These are phyloP conservation scores for Callochromis pleurospilus DNA, from an alignment of 2,113 vertebrate genomes.

Conservation along the genomic window DNA sequence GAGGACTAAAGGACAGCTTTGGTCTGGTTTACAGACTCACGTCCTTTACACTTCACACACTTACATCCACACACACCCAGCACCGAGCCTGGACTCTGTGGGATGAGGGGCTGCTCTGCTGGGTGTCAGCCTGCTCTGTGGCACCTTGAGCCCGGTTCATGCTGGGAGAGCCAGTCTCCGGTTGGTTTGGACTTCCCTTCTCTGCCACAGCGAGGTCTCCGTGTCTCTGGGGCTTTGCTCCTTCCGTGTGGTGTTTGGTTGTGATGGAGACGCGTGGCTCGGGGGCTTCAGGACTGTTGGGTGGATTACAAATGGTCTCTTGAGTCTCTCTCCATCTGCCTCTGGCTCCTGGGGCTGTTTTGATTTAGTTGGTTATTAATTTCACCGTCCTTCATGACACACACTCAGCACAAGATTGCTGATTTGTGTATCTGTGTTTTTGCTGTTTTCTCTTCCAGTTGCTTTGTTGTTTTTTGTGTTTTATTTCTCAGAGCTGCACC, in stretches of 20 bases:
- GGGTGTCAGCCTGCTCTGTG: neutral
- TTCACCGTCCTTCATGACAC: neutral
- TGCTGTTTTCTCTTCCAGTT: neutral
- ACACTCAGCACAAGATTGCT: neutral
- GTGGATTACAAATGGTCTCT: neutral
- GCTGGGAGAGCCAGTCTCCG: neutral
- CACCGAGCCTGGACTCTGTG: neutral
- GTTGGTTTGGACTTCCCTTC: neutral
- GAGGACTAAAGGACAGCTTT: neutral
- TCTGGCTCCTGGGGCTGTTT: neutral
- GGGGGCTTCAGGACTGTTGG: neutral
- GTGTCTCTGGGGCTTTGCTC: neutral
- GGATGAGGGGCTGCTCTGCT: neutral
- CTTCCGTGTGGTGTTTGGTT: neutral
- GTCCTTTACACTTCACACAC: neutral
- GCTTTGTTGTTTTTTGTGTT: neutral
- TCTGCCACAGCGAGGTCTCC: neutral
- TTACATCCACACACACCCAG: neutral
- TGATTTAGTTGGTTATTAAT: neutral
- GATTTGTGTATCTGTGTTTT: neutral
- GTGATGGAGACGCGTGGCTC: neutral
- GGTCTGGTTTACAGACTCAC: neutral
- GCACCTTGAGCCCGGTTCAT: fast-evolving
- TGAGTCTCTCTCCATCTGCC: neutral
- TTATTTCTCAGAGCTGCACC: neutral